Evolutionary conservation across 2,113 vertebrate species (phyloP).

Genomic region (Laticauda colubrina): DNA sequence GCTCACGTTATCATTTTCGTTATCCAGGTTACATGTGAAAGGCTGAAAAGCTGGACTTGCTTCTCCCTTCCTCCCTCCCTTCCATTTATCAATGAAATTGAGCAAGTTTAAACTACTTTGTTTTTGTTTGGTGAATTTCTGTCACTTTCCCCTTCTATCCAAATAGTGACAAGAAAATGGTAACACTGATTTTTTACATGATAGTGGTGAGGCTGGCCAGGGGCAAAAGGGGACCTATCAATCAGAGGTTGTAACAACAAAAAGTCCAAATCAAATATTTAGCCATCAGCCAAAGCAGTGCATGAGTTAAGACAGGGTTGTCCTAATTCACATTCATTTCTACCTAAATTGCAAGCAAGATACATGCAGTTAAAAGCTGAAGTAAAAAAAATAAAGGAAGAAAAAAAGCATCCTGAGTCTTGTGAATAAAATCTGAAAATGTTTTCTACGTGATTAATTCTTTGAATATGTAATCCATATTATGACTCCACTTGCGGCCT

Average conservation of each 20-base stretch:
- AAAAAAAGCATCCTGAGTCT: background rate
- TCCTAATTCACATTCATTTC: background rate
- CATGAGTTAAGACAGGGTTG: background rate
- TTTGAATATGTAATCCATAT: background rate
- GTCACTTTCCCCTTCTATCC: background rate
- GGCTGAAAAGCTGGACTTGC: background rate
- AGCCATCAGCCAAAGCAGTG: background rate
- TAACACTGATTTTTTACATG: background rate
- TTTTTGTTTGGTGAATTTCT: background rate
- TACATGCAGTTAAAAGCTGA: background rate
- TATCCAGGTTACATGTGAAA: background rate
- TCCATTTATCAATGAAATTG: background rate
- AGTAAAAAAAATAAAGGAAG: background rate
- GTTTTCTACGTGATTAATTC: background rate
- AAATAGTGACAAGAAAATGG: background rate
- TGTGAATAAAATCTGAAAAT: background rate
- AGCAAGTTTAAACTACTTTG: background rate
- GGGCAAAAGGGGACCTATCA: background rate
- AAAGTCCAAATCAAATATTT: background rate
- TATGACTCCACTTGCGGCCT: background rate
- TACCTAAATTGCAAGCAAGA: background rate
- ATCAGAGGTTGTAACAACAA: background rate
- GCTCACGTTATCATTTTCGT: background rate
- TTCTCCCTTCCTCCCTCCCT: background rate
- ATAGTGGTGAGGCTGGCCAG: background rate